Conservation (phyloP, 1,140 invertebrate genomes). For the Euwallacea fornicatus region DNA sequence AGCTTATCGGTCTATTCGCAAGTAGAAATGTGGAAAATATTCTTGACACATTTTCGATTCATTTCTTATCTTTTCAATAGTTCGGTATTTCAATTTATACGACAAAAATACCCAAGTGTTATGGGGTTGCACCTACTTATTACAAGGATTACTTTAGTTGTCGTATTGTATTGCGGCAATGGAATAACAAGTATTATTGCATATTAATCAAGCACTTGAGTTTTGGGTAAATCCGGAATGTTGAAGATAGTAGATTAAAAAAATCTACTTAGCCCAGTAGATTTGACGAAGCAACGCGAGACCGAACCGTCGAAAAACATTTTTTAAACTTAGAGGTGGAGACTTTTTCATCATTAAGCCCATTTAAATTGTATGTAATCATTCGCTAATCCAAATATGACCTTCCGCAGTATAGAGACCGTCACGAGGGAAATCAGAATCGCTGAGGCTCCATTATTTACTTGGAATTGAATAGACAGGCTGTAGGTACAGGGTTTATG, state of each 20-base stretch:
- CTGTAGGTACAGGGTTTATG: too few relatives aligned
- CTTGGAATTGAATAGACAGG: neutral
- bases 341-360: neutral
- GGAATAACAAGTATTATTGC: neutral
- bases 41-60: neutral
- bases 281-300: neutral
- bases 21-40: neutral
- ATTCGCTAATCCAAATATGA: conserved; percentile 5
- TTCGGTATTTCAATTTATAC: neutral
- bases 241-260: neutral
- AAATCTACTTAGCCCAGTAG: neutral
- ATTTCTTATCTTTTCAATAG: neutral
- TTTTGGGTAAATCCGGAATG: neutral
- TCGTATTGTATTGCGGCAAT: too few relatives aligned
- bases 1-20: neutral
- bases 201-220: neutral
- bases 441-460: conserved; percentile 4
- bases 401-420: neutral
- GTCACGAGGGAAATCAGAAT: conserved; percentile 14
- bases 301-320: neutral
- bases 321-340: neutral
- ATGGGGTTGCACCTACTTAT: neutral
- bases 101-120: neutral
- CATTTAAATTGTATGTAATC: conserved; percentile 5
- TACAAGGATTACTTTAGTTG: too few relatives aligned